Evolutionary conservation across 2,888 invertebrate genomes (phyloP), one percentile per base, ranked within the genome.

Genomic region (Idaea straminata): DNA sequence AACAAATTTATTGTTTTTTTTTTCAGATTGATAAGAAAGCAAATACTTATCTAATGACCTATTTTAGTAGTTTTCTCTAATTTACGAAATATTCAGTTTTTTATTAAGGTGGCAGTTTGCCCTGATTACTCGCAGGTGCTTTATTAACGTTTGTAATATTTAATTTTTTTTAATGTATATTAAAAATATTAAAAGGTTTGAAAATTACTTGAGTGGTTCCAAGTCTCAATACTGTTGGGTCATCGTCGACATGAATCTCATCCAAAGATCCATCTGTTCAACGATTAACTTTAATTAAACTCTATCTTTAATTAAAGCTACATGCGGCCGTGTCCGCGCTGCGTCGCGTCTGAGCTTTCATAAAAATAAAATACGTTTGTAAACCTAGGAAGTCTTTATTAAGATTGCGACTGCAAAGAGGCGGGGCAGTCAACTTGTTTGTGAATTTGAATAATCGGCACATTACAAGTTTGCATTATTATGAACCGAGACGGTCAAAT

Each of bases 381-480:
- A 81, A 83, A 88, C 76, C 88, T 91, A 92, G 91, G 91, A 92
- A 92, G 89, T 91, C 89, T 92, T 91, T 89, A 92, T 91, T 91
- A 87, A 91, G 86, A 91, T 90, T 91, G 87, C 86, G 83, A 92
- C 85, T 87, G 87, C 86, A 84, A 91, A 92, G 86, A 85, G 92
- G 92, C 91, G 92, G 85, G 73, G 74, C 78, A 70, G 75, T 77
- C 81, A 82, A 86, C 87, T 88, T 88, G 89, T 85, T 83, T 75
- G 80, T 78, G 85, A 86, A 89, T 91, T 91, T 92, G 89, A 91
- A 88, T 91, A 90, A 91, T 91, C 84, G 82, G 69, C 79, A 77
- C 79, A 86, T 87, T 88, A 89, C 83, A 83, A 82, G 79, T 82
- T 82, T 78, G 79, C 80, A 84, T 84, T 83, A 85, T 84, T 83